Conservation (phyloP, 2,797 vertebrate genomes). For the Schizopygopsis malacanthus region DNA sequence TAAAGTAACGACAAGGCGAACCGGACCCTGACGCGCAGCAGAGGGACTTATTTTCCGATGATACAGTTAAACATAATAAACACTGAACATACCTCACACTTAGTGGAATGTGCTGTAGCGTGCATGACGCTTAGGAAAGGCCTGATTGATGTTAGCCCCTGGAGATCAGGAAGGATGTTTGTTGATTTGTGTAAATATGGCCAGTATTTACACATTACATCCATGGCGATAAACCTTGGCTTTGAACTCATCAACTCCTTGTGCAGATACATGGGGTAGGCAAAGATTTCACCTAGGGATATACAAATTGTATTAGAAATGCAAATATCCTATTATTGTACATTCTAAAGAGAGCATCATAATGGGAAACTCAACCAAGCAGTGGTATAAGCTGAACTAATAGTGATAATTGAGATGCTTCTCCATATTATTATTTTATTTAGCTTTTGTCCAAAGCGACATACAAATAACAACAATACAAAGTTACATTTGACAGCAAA, state of each 20-base stretch:
- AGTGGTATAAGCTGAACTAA: too few relatives aligned
- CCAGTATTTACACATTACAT: constrained; percentile 42
- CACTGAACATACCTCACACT: constrained; percentile 36
- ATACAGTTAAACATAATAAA: background rate
- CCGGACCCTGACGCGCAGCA: background rate
- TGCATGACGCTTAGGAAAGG: constrained; percentile 41
- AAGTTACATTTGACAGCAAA: too few relatives aligned
- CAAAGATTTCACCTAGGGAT: constrained; percentile 31
- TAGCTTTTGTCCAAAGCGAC: too few relatives aligned
- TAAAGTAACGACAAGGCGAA: background rate
- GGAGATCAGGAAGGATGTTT: constrained; percentile 26
- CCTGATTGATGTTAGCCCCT: constrained; percentile 17
- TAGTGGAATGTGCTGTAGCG: constrained; percentile 20
- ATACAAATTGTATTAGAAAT: background rate
- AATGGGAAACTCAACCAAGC: too few relatives aligned
- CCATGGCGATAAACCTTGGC: constrained; percentile 19
- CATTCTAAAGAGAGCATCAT: too few relatives aligned
- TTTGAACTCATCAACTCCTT: constrained; percentile 8
- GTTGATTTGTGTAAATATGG: constrained; percentile 32
- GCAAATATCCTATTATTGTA: background rate
- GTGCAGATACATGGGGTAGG: constrained; percentile 13
- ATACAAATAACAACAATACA: too few relatives aligned
- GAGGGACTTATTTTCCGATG: background rate
- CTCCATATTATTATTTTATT: too few relatives aligned
- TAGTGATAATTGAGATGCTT: too few relatives aligned